phyloP scores from a whole-genome alignment of 2,113 vertebrate genomes.

The Hemicordylus capensis region DNA sequence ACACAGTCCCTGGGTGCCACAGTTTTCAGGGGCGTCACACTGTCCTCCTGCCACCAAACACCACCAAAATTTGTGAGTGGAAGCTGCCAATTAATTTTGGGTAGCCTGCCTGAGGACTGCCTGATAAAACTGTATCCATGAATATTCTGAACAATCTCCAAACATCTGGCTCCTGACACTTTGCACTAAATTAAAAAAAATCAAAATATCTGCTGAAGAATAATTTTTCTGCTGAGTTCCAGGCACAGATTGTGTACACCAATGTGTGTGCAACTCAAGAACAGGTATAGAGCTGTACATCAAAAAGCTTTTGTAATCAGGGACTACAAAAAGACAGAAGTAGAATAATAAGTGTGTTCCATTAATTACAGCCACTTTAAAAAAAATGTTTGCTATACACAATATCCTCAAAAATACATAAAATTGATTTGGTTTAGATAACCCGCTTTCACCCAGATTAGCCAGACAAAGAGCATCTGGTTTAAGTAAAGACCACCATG shows the following conservation, averaged over 20 bases:
- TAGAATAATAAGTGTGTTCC: slow-evolving; percentile 1
- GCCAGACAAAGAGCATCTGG: slow-evolving; percentile 62
- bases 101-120: slow-evolving; percentile 13
- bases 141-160: slow-evolving; percentile 4
- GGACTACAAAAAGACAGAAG: not conserved
- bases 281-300: not conserved
- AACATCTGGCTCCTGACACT: slow-evolving; percentile 31
- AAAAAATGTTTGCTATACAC: not conserved
- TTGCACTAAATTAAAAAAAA: slow-evolving; percentile 61
- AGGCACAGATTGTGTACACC: not conserved
- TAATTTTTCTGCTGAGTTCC: slow-evolving; percentile 4
- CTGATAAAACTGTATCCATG: slow-evolving; percentile 19
- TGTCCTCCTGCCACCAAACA: slow-evolving; percentile 20
- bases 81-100: slow-evolving; percentile 26
- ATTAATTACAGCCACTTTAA: slow-evolving; percentile 21
- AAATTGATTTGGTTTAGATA: slow-evolving; percentile 68
- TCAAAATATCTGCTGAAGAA: slow-evolving; percentile 22
- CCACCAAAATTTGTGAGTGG: slow-evolving; percentile 24
- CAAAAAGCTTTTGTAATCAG: slow-evolving; percentile 20
- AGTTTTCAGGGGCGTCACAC: slow-evolving; percentile 17
- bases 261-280: not conserved
- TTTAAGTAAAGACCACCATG: slow-evolving; percentile 55
- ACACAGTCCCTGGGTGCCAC: slow-evolving; percentile 20
- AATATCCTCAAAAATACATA: slow-evolving; percentile 55
- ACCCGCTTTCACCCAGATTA: slow-evolving; percentile 71